These are phyloP conservation scores for Dinocampus coccinellae DNA, from an alignment of 2,888 invertebrate species.

Conservation along the genomic window DNA sequence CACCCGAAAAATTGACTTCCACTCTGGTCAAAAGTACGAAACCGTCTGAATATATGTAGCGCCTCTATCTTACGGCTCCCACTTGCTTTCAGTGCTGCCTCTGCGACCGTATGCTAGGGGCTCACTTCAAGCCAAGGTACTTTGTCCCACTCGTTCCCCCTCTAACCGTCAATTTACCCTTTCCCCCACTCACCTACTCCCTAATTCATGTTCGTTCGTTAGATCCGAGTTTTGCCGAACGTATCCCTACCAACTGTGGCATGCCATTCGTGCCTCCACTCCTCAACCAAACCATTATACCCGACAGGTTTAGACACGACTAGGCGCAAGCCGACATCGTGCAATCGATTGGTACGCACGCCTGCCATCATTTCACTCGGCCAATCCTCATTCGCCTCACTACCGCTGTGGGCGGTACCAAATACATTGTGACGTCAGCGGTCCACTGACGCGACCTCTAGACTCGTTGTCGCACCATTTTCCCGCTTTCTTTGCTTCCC, in stretches of 20 bases:
- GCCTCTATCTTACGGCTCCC: slow-evolving; percentile 55
- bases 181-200: slow-evolving; percentile 12
- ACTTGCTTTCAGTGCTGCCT: slow-evolving; percentile 38
- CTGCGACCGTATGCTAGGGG: slow-evolving; percentile 54
- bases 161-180: slow-evolving; percentile 39
- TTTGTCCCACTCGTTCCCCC: slow-evolving; percentile 45
- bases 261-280: slow-evolving; percentile 37
- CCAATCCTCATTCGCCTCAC: slow-evolving; percentile 56
- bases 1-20: slow-evolving; percentile 68
- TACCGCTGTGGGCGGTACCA: slow-evolving; percentile 53
- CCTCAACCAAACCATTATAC: slow-evolving; percentile 47
- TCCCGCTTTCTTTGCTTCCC: slow-evolving; percentile 37
- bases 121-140: slow-evolving; percentile 60
- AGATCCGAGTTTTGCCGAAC: slow-evolving; percentile 34
- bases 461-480: slow-evolving; percentile 43
- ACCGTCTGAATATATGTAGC: slow-evolving; percentile 62
- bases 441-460: slow-evolving; percentile 57
- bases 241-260: slow-evolving; percentile 33
- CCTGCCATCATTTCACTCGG: slow-evolving; percentile 66
- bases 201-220: slow-evolving; percentile 39
- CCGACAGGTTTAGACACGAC: slow-evolving; percentile 44
- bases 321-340: slow-evolving; percentile 50
- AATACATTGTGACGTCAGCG: slow-evolving; percentile 57
- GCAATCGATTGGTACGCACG: slow-evolving; percentile 66
- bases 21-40: slow-evolving; percentile 61